A percentile compares a stretch with the other conserved stretches of the same genome.
These are phyloP conservation scores for Panagrolaimus sp. DNA, from an alignment of 1,140 invertebrate genomes.

Conservation along the genomic window DNA sequence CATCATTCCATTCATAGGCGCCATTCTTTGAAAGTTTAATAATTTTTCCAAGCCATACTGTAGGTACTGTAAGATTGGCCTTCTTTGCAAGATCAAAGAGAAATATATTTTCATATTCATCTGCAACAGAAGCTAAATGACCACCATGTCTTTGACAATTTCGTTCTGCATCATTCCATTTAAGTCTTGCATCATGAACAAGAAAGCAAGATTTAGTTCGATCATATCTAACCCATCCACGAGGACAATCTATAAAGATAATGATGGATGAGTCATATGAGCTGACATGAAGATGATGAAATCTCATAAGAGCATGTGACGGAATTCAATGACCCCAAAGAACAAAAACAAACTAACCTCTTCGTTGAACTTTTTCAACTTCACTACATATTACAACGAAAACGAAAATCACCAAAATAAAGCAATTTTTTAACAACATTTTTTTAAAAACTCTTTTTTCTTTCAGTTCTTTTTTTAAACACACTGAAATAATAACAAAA, in stretches of 20 bases:
- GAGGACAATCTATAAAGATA: background rate
- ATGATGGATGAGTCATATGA: no score
- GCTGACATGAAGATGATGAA: no score
- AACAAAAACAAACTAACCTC: no score
- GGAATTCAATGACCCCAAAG: no score
- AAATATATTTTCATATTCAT: conserved; percentile 15
- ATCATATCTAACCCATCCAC: conserved; percentile 5
- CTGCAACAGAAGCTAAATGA: conserved; percentile 13
- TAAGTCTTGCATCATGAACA: background rate
- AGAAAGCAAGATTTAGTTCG: conserved; percentile 6
- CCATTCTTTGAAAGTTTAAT: background rate
- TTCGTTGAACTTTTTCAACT: no score
- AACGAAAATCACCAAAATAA: no score
- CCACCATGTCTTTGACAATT: background rate
- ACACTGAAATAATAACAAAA: no score
- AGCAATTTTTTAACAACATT: no score
- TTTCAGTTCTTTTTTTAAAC: no score
- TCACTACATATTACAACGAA: no score
- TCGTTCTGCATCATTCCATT: conserved; percentile 7
- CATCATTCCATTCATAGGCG: conserved; percentile 18
- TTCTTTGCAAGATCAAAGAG: background rate
- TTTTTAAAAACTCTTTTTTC: no score
- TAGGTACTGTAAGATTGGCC: conserved; percentile 6
- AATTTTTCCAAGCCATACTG: conserved; percentile 13
- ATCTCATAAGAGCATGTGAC: no score